phyloP scores from a whole-genome alignment of 2,888 invertebrate genomes.

The Troides oblongomaculatus region DNA sequence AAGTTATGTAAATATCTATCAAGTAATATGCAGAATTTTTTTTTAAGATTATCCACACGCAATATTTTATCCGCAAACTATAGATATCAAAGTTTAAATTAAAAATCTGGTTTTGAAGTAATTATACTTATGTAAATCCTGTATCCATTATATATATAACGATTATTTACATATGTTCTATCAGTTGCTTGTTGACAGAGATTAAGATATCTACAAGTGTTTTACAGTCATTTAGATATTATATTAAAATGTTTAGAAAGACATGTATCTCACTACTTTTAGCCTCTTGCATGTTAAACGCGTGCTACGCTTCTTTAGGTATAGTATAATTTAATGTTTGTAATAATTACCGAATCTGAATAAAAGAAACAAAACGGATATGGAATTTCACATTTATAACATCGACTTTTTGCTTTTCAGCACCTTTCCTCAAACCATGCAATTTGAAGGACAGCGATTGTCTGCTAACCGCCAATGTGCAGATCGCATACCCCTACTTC shows the following conservation, averaged over 20 bases:
- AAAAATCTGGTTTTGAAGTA: not conserved
- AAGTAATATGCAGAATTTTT: not conserved
- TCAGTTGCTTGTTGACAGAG: not conserved
- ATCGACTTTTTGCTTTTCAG: not conserved
- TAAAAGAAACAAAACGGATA: not conserved
- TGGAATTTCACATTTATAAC: not conserved
- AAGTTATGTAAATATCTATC: not conserved
- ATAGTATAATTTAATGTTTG: not conserved
- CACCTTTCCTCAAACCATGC: slow-evolving; percentile 1
- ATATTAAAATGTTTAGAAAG: not conserved
- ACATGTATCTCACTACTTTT: not conserved
- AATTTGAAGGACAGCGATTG: not conserved
- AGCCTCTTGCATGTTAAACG: not conserved
- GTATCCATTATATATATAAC: not conserved
- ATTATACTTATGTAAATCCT: not conserved
- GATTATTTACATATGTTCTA: not conserved
- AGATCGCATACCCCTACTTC: slow-evolving; percentile 9
- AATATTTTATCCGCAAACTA: not conserved
- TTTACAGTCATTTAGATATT: not conserved
- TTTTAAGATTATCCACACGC: not conserved
- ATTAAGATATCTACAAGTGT: not conserved
- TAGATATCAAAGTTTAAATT: not conserved
- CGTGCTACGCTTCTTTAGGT: not conserved
- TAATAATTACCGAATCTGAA: not conserved
- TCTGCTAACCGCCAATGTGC: slow-evolving; percentile 6